phyloP scores from a whole-genome alignment of 2,113 vertebrate genomes.

The Pungitius pungitius region DNA sequence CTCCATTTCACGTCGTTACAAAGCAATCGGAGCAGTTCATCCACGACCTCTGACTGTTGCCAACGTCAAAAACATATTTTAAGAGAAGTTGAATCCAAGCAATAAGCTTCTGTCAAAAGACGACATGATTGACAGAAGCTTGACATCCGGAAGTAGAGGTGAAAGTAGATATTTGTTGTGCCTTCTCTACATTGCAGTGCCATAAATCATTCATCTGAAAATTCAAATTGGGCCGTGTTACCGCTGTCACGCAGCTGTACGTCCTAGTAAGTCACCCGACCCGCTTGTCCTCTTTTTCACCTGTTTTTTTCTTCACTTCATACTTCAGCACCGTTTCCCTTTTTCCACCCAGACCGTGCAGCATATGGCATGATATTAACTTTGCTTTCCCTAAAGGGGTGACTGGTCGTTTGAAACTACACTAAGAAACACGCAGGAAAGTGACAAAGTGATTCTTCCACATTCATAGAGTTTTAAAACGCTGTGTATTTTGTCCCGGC shows the following conservation, averaged over 20 bases:
- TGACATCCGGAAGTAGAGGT: neutral
- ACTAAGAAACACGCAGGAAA: constrained; percentile 16
- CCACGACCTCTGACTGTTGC: neutral
- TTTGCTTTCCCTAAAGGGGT: constrained; percentile 19
- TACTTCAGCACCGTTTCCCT: neutral
- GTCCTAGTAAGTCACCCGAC: neutral
- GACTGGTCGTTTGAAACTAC: constrained; percentile 35
- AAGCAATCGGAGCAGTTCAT: neutral
- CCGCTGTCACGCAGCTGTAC: neutral
- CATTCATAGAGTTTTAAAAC: constrained; percentile 20
- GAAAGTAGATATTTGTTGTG: neutral
- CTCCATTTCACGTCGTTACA: neutral
- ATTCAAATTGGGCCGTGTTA: neutral
- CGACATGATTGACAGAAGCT: neutral
- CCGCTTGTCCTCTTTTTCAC: neutral
- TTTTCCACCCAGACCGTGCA: constrained; percentile 14
- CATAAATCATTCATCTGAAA: neutral
- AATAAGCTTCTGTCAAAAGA: neutral
- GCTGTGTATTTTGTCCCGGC: neutral
- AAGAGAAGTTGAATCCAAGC: neutral
- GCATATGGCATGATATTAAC: constrained; percentile 36
- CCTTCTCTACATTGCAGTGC: neutral
- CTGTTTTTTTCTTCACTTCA: neutral
- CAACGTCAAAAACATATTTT: neutral
- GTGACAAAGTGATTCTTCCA: constrained; percentile 5